A percentile compares a stretch with the other conserved stretches of the same genome.
Conservation (phyloP, 2,888 invertebrate species). For the Conchocele bisecta region DNA sequence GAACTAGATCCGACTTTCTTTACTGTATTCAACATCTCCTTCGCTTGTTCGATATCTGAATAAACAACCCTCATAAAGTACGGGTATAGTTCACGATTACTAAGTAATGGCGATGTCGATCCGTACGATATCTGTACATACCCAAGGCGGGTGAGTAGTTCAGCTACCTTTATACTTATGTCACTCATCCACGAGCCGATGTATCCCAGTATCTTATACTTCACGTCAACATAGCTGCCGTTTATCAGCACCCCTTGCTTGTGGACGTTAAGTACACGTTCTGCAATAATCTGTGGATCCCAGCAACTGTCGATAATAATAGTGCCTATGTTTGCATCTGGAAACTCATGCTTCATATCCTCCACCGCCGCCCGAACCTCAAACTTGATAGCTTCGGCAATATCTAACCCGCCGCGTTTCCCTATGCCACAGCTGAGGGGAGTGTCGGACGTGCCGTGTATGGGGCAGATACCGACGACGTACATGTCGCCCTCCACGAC, state of each 20-base stretch:
- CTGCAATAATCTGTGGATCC: conserved; percentile 23
- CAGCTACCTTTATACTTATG: conserved; percentile 15
- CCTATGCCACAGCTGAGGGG: conserved; percentile 18
- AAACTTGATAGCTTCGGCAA: conserved; percentile 27
- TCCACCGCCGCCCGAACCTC: not conserved
- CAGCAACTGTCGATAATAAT: conserved; percentile 35
- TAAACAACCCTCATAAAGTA: conserved; percentile 45
- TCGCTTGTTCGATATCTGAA: conserved; percentile 28
- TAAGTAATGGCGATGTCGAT: conserved; percentile 28
- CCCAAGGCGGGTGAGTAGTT: conserved; percentile 12
- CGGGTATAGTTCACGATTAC: conserved; percentile 24
- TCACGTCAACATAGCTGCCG: conserved; percentile 11
- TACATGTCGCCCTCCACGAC: conserved; percentile 27
- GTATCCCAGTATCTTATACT: conserved; percentile 24
- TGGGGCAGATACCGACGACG: conserved; percentile 21
- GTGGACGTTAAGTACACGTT: conserved; percentile 13
- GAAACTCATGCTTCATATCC: not conserved
- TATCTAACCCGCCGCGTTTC: conserved; percentile 26
- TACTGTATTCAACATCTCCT: conserved; percentile 31
- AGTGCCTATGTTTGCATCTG: conserved; percentile 20
- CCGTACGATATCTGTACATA: conserved; percentile 30
- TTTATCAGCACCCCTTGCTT: conserved; percentile 13
- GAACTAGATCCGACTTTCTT: conserved; percentile 24
- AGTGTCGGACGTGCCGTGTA: conserved; percentile 7
- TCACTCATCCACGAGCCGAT: conserved; percentile 29